A percentile compares a stretch with the other conserved stretches of the same genome.
Conservation (phyloP, 2,797 vertebrate species). For the Antrozous pallidus region DNA sequence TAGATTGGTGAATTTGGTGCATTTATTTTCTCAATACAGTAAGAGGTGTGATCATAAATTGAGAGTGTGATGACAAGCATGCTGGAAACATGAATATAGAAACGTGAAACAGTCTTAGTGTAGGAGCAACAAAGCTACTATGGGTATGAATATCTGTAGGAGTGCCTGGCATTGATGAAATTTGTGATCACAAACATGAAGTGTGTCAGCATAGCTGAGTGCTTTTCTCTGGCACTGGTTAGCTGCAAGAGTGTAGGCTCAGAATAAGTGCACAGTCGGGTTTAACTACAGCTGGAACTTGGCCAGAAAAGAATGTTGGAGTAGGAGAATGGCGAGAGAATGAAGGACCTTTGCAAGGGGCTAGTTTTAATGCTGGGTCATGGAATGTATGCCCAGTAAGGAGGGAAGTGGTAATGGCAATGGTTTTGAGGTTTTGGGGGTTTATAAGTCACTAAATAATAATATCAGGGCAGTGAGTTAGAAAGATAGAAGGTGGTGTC, state of each 20-base stretch:
- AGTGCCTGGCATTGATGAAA: neutral
- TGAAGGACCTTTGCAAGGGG: neutral
- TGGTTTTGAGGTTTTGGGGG: neutral
- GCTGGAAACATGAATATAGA: neutral
- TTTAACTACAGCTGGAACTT: neutral
- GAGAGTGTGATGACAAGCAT: neutral
- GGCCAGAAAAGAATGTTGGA: neutral
- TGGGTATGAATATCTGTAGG: neutral
- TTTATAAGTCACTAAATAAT: neutral
- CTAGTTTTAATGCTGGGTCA: neutral
- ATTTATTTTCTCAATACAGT: slow-evolving; percentile 8
- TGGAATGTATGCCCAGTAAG: neutral
- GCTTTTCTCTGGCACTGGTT: neutral
- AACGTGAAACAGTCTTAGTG: neutral
- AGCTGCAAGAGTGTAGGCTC: neutral
- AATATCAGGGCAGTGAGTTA: neutral
- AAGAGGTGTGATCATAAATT: neutral
- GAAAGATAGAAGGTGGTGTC: neutral
- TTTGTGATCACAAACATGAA: neutral
- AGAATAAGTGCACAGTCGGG: neutral
- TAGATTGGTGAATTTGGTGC: neutral
- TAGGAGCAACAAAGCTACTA: neutral
- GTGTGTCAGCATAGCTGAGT: neutral
- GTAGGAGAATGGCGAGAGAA: neutral
- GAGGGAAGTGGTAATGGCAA: neutral